Base-by-base conservation (phyloP, 2,113 vertebrate species). In the Cebus imitator region DNA sequence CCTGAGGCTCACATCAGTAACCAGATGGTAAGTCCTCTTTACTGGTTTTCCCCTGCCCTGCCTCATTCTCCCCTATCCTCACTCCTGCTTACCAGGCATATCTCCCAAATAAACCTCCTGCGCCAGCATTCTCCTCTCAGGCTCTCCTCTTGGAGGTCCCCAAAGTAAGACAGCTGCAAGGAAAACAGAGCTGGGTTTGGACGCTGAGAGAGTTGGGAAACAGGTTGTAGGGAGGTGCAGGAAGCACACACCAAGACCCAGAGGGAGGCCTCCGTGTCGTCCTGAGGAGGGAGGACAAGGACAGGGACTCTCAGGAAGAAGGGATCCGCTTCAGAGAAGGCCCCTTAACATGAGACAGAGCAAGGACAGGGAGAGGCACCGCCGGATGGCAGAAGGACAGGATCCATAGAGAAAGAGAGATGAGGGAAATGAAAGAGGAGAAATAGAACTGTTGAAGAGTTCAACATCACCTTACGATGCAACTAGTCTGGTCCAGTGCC, bases 251-350 rank as follows among this genome's bases (percentile, higher is more conserved):
- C 25, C 58, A 6, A 11, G 40, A 18, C 40, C 25, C 82, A 79
- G 52, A 45, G 37, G 70, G 73, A 57, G 57, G 2, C 5, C 14
- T n/a, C 79, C 55, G 35, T 13, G 40, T 61, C 9, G 2, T 37
- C 45, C 58, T 6, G 0, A 61, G 20, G 32, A 11, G 35, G 0
- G 9, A 37, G 20, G 21, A 50, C 20, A 18, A 8, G 35, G 32
- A 68, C 16, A 90, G 70, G 25, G 8, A 8, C 1, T 78, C 48
- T 40, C 25, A 2, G 76, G n/a, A 92, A 32, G 76, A 30, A 66
- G 70, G n/a, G 18, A 21, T 58, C 25, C 43, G 13, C 35, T 4
- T 21, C 50, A 18, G 40, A 84, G 50, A 90, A 79, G 50, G 10
- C 7, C 35, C 52, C 55, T 25, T n/a, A 73, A 66, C 27, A 14